A percentile compares a stretch with the other conserved stretches of the same genome.
These are phyloP conservation scores for Akabosia matsudoensis DNA, from an alignment of 1,140 invertebrate genomes.

Conservation along the genomic window DNA sequence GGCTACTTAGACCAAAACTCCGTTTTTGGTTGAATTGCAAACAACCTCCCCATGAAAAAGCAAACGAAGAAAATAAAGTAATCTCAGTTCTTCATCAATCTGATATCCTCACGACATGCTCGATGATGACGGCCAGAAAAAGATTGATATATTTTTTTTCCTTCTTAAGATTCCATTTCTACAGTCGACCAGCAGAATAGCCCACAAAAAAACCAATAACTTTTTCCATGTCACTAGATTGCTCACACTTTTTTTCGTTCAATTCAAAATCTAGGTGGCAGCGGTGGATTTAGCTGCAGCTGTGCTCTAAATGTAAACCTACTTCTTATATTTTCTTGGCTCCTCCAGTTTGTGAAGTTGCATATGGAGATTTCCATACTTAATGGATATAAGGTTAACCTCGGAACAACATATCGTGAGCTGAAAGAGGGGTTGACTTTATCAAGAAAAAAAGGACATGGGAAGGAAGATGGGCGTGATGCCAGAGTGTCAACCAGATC, in stretches of 20 bases:
- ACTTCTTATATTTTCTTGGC: neutral
- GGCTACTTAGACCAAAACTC: neutral
- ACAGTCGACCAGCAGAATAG: neutral
- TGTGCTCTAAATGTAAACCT: too few species aligned
- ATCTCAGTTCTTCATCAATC: constrained; percentile 9
- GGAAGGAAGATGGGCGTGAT: constrained; percentile 17
- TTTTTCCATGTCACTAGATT: neutral
- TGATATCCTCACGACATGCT: neutral
- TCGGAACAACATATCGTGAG: neutral
- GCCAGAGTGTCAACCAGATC: constrained; percentile 20
- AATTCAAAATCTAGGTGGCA: neutral
- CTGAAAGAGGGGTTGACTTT: neutral
- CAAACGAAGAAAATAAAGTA: too few species aligned
- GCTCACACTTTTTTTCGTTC: neutral
- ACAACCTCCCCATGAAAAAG: too few species aligned
- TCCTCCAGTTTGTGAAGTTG: neutral
- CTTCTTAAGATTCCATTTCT: neutral
- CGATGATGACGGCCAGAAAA: neutral
- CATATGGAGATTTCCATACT: neutral
- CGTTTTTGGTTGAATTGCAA: neutral
- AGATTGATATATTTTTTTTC: constrained; percentile 3
- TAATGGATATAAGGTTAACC: neutral
- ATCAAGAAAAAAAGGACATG: neutral
- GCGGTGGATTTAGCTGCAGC: neutral
- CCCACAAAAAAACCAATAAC: neutral